These are phyloP conservation scores for Chiroxiphia lanceolata DNA, from an alignment of 2,797 vertebrate species.

Conservation along the genomic window DNA sequence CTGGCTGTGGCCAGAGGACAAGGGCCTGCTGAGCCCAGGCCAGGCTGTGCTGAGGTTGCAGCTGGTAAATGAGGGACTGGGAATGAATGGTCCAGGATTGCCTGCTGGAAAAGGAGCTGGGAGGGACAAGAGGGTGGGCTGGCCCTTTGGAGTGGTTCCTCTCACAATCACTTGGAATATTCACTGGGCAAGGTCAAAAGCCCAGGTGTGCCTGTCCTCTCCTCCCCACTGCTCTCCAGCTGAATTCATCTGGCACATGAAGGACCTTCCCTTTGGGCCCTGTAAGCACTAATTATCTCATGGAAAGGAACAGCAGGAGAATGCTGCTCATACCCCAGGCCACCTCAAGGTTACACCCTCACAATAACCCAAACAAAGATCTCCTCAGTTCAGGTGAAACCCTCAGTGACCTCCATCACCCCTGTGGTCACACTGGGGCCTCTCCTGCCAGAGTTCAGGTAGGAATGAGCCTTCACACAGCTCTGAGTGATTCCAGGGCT, in stretches of 20 bases:
- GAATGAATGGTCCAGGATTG: background rate
- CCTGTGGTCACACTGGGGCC: background rate
- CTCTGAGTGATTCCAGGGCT: background rate
- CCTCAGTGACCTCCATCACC: too few relatives aligned
- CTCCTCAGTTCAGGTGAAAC: background rate
- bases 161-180: background rate
- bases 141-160: background rate
- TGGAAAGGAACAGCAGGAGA: background rate
- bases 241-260: background rate
- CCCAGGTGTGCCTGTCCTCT: background rate
- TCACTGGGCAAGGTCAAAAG: slow-evolving; percentile 29
- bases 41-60: background rate
- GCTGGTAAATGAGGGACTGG: background rate
- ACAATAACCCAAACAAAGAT: background rate
- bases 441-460: background rate
- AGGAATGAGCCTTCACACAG: background rate
- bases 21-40: background rate
- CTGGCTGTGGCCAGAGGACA: background rate
- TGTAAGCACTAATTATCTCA: background rate
- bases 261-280: background rate
- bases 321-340: background rate
- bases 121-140: background rate
- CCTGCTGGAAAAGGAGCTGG: background rate
- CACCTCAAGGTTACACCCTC: background rate
- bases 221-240: background rate